phyloP scores from a whole-genome alignment of 2,113 vertebrate genomes.

The Cyanoderma ruficeps region DNA sequence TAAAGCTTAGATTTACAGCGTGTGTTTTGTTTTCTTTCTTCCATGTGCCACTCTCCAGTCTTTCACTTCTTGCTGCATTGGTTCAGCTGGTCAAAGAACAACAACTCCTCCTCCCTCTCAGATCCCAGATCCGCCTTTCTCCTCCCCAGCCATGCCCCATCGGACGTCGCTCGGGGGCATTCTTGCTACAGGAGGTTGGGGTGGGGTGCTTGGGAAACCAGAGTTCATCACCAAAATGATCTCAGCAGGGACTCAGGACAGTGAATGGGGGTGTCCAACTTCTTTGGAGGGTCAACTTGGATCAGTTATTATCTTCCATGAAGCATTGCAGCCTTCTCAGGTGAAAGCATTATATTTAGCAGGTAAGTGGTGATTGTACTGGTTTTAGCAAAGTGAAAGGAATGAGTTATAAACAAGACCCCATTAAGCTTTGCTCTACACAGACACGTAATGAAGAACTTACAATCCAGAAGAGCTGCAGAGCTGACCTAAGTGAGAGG shows the following conservation, averaged over 20 bases:
- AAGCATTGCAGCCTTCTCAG: conserved; percentile 86
- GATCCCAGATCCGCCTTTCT: conserved; percentile 93
- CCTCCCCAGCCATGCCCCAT: conserved; percentile 77
- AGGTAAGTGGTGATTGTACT: conserved; percentile 72
- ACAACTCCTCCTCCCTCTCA: conserved; percentile 96
- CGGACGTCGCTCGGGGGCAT: conserved; percentile 89
- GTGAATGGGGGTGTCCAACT: conserved; percentile 97
- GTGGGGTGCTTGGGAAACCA: conserved; percentile 82
- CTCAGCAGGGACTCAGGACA: conserved; percentile 96
- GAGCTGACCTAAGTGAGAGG: not conserved
- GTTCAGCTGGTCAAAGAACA: conserved; percentile 95
- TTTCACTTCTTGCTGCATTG: conserved; percentile 94
- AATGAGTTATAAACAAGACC: not conserved
- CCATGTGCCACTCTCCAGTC: conserved; percentile 72
- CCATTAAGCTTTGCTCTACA: not conserved
- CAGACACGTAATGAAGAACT: not conserved
- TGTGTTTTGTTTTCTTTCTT: conserved; percentile 12
- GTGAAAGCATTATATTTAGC: conserved; percentile 90
- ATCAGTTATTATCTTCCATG: conserved; percentile 89
- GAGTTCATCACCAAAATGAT: conserved; percentile 92
- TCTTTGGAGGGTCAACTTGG: conserved; percentile 95
- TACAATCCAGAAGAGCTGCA: not conserved
- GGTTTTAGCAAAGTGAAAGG: not conserved
- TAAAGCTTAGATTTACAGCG: not conserved
- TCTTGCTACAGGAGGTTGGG: conserved; percentile 85